Evolutionary conservation across 2,113 vertebrate species (phyloP).

Genomic region (Morone saxatilis): DNA sequence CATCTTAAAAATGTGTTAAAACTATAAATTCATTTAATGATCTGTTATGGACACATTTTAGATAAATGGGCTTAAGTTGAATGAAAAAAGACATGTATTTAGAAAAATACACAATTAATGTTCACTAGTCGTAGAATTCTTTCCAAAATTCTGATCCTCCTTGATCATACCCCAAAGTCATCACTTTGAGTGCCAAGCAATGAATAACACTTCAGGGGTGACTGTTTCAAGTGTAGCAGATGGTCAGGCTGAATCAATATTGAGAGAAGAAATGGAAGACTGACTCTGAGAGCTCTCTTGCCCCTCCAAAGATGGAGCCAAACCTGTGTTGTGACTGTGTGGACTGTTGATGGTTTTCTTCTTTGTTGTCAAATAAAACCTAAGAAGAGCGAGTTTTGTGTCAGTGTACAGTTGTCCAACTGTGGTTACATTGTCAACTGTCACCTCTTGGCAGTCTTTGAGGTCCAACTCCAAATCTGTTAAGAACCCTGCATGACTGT

Average conservation of each 20-base stretch:
- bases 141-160: too few relatives aligned
- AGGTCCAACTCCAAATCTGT: not conserved
- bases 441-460: not conserved
- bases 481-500: not conserved
- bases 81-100: too few relatives aligned
- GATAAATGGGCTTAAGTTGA: too few relatives aligned
- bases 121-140: too few relatives aligned
- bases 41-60: too few relatives aligned
- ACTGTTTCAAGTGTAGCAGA: not conserved
- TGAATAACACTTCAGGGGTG: not conserved
- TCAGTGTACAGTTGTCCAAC: not conserved
- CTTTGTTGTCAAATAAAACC: not conserved
- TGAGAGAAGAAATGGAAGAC: not conserved
- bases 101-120: too few relatives aligned
- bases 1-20: too few relatives aligned
- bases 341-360: not conserved
- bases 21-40: too few relatives aligned
- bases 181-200: not conserved
- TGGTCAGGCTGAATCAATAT: not conserved
- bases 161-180: not conserved
- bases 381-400: conserved; percentile 1
- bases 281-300: not conserved
- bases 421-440: not conserved
- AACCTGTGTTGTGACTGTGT: not conserved
- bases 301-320: not conserved